These are phyloP conservation scores for Nanger granti DNA, from an alignment of 2,113 vertebrate genomes.

Conservation along the genomic window DNA sequence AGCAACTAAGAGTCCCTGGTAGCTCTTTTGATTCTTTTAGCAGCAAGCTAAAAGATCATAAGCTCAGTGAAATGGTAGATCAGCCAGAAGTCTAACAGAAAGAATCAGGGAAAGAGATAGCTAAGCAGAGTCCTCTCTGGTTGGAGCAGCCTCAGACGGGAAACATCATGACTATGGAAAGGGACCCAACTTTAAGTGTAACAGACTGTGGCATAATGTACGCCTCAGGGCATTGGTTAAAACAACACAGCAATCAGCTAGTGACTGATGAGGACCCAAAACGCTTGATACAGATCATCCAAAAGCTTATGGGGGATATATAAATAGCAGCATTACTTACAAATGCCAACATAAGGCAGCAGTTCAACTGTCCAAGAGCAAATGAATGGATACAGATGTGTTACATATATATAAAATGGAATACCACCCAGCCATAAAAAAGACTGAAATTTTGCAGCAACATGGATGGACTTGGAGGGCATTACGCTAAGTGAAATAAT, in stretches of 20 bases:
- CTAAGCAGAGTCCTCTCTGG: background rate
- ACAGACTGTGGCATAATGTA: background rate
- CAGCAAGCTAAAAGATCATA: background rate
- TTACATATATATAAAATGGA: background rate
- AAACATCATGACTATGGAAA: background rate
- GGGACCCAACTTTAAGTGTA: background rate
- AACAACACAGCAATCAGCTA: background rate
- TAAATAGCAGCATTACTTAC: background rate
- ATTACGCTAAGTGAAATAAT: background rate
- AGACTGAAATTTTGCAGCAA: background rate
- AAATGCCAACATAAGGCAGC: background rate
- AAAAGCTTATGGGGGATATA: background rate
- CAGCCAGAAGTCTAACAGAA: background rate
- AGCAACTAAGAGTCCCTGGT: background rate
- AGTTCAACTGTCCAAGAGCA: background rate
- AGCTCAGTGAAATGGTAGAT: background rate
- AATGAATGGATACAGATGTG: background rate
- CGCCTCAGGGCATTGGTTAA: background rate
- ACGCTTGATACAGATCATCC: background rate
- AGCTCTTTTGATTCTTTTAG: background rate
- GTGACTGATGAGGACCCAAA: background rate
- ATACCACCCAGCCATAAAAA: background rate
- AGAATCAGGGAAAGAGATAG: background rate
- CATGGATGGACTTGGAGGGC: background rate
- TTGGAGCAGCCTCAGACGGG: background rate